Base-by-base conservation (phyloP, 2,113 vertebrate species). In the Bambusicola thoracicus region DNA sequence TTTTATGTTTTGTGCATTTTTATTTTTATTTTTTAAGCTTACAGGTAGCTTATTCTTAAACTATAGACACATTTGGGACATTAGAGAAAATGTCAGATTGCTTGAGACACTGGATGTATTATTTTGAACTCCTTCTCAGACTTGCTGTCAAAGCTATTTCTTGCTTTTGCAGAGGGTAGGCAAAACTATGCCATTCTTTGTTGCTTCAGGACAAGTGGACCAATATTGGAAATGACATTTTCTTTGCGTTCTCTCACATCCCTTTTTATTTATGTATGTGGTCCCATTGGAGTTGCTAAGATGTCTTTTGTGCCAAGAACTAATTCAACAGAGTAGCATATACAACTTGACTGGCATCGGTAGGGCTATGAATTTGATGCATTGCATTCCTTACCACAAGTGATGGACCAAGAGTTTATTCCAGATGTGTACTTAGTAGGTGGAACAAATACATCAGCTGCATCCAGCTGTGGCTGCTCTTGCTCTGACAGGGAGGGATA, bases 181-280 rank as follows among this genome's bases (percentile, higher is more conserved):
- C 41, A 63, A 24, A 73, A 19, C 41, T 82, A 3, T 91, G 53
- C 13, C 19, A 24, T 74, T 88, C 67, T 74, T 46, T 61, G 62
- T 49, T 70, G 18, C 78, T 87, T 91, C 62, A 36, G 79, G 53
- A 83, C 73, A 84, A 88, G 90, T 32, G 72, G 86, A 81, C 53
- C 10, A 13, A 27, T 79, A 55, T 20, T 61, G 49, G 66, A 87
- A 94, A 89, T 62, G 17, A 53, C 24, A 72, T 75, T 85, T 91
- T 27, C 65, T 49, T 85, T 79, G 48, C 81, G 46, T 70, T 88
- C 27, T 8, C 6, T 70, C 44, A 25, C 27, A 59, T 78, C 68
- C 13, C 7, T 59, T 89, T 81, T 56, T 83, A 51, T 81, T 81
- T 93, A 79, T 17, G 43, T 74, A 49, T n/a, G 5, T 49, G 56